Conservation (phyloP, 2,797 vertebrate genomes). For the Sus cebifrons region DNA sequence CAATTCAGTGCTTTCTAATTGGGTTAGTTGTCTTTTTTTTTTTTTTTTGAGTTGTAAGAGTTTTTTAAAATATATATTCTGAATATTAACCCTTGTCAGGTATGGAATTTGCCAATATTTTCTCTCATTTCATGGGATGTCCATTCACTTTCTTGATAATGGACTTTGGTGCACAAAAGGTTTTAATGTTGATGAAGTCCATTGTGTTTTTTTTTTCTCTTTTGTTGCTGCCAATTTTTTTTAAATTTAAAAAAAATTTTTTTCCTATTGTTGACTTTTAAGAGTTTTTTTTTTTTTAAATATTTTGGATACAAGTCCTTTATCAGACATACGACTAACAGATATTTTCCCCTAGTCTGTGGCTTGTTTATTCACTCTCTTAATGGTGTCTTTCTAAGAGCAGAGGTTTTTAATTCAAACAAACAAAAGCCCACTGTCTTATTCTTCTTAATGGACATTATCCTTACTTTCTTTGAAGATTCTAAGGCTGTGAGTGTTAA, state of each 20-base stretch:
- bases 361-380: conserved; percentile 7
- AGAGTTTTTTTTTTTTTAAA: not conserved
- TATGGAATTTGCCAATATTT: too few species aligned
- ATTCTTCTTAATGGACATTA: not conserved
- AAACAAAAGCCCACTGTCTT: not conserved
- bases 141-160: too few species aligned
- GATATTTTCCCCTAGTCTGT: not conserved
- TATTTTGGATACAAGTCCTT: not conserved
- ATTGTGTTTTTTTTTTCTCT: too few species aligned
- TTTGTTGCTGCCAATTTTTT: not conserved
- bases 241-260: not conserved
- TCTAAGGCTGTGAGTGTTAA: not conserved
- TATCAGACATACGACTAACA: not conserved
- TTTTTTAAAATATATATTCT: not conserved
- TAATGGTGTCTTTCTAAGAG: not conserved
- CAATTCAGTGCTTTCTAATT: not conserved
- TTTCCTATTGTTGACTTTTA: not conserved
- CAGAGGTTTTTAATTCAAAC: conserved; percentile 5
- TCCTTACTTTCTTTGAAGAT: conserved; percentile 8
- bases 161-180: too few species aligned
- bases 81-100: too few species aligned
- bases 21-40: not conserved
- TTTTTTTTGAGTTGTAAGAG: not conserved
- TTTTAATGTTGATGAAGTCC: too few species aligned
- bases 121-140: too few species aligned